Percentiles rank a stretch among this genome's conserved stretches.
These are phyloP conservation scores for Drosophila kokeensis DNA, from an alignment of 2,888 invertebrate genomes.

Conservation along the genomic window DNA sequence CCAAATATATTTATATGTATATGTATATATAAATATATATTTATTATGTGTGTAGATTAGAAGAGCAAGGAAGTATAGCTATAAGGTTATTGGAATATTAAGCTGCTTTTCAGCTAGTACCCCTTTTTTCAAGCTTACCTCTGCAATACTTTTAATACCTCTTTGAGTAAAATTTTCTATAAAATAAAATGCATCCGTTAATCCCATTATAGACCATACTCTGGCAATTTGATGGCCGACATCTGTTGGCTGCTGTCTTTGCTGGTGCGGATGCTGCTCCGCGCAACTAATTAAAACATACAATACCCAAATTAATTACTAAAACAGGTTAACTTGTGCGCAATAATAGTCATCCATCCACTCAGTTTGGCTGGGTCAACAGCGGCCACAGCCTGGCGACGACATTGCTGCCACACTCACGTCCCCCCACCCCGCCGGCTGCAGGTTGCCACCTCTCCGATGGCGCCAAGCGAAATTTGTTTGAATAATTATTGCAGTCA, in stretches of 20 bases:
- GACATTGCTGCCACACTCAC: constrained; percentile 33
- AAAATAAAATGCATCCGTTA: neutral
- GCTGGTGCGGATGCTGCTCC: constrained; percentile 9
- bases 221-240: constrained; percentile 27
- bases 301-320: constrained; percentile 85
- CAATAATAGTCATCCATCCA: constrained; percentile 75
- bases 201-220: neutral
- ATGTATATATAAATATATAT: no score
- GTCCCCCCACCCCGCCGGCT: constrained; percentile 7
- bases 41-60: no score
- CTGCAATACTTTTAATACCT: neutral
- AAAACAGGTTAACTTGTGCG: constrained; percentile 84
- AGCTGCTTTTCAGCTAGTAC: neutral
- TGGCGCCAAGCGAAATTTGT: constrained; percentile 69
- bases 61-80: neutral
- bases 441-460: constrained; percentile 27
- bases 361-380: constrained; percentile 53
- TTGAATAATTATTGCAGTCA: constrained; percentile 78
- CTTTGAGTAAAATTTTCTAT: neutral
- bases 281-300: constrained; percentile 83
- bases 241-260: constrained; percentile 31
- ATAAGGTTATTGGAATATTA: neutral
- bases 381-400: constrained; percentile 48
- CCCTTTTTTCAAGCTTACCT: neutral
- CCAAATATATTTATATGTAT: neutral